Base-by-base conservation (phyloP, 2,113 vertebrate species). In the Carassius gibelio region DNA sequence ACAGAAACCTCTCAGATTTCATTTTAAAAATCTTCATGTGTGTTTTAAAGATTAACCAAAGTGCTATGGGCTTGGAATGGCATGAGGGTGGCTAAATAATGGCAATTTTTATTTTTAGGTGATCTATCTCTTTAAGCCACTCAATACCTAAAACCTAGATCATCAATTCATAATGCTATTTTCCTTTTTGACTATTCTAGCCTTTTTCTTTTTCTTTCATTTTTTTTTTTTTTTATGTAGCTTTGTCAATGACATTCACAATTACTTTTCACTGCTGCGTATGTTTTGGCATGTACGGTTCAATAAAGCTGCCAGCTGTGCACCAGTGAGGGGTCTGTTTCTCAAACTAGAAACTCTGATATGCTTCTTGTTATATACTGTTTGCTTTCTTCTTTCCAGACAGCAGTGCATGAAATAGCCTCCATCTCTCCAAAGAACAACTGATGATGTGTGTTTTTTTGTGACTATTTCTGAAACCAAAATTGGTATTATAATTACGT, bases 221-320 rank as follows among this genome's bases (percentile, higher is more conserved):
- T 17, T 38, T 38, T 4, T 38, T 38, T 4, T 42, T 71, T 71
- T 71, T 5, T 10, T 19, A 71, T 42, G 36, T 72, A 72, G 69
- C 19, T 72, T 42, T 72, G 8, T n/a, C 19, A 42, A 42, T 42
- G 19, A 72, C 38, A n/a, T 11, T 42, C 68, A 30, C 30, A 30
- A 30, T 30, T 1, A 30, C 19, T 11, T 36, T 42, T 71, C 36
- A 21, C 68, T 71, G 9, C 19, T 71, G 69, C 4, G n/a, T 36
- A 72, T 42, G 69, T 72, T 72, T 61, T 72, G 68, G 19, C 69
- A 72, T 21, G 69, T 72, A 72, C 69, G 19, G 68, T 42, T 71
- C 68, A 71, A 71, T 38, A 36, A 71, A 71, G 36, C 34, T 42
- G 68, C 68, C 68, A 42, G 68, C 19, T 42, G 36, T 6, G 8